phyloP scores from a whole-genome alignment of 2,113 vertebrate genomes.

The Mionectes macconnelli region DNA sequence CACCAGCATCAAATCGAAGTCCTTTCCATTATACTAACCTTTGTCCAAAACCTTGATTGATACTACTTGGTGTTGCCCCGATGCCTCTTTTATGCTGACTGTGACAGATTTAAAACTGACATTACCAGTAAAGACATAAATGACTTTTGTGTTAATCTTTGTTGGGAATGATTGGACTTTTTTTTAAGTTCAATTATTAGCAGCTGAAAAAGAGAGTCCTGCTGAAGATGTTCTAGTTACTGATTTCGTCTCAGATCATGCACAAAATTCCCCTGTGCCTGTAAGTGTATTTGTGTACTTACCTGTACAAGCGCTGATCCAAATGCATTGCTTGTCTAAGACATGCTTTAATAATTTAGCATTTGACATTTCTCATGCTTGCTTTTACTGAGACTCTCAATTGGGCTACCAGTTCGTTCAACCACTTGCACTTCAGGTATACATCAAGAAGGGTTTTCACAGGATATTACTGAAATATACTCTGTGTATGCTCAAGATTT shows the following conservation, averaged over 20 bases:
- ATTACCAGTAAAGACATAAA: neutral
- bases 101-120: neutral
- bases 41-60: neutral
- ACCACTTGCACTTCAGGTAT: neutral
- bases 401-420: neutral
- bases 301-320: neutral
- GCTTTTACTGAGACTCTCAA: neutral
- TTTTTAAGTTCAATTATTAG: neutral
- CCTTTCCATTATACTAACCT: neutral
- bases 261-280: neutral
- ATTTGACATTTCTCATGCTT: neutral
- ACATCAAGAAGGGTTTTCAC: neutral
- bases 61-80: neutral
- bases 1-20: neutral
- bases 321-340: neutral
- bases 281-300: neutral
- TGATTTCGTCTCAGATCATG: neutral
- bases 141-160: neutral
- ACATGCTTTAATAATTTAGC: neutral
- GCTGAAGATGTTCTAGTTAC: neutral
- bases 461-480: neutral
- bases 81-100: neutral
- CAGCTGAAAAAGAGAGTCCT: neutral
- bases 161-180: neutral
- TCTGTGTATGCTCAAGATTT: neutral